Percentiles rank a stretch among this genome's conserved stretches.
Conservation (phyloP, 2,113 vertebrate genomes). For the Scartelaos histophorus region DNA sequence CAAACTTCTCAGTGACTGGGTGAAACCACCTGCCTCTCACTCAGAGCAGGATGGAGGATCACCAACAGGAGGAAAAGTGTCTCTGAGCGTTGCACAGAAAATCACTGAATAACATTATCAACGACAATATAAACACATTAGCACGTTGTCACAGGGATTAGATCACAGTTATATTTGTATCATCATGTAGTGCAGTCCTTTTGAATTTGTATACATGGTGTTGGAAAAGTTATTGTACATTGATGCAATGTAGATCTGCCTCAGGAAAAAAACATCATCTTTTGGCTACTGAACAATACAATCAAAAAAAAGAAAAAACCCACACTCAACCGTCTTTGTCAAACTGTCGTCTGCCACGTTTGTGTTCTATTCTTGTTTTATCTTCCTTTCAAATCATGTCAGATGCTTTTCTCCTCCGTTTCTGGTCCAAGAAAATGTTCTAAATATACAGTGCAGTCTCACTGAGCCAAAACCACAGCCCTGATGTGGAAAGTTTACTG, state of each 20-base stretch:
- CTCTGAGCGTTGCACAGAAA: neutral
- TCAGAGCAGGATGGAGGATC: neutral
- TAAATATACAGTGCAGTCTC: neutral
- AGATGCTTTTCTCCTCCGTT: neutral
- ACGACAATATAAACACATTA: too few species aligned
- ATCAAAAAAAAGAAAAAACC: neutral
- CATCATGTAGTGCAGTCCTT: too few species aligned
- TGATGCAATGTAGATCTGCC: neutral
- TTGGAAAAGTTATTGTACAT: neutral
- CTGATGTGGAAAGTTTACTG: slow-evolving; percentile 10
- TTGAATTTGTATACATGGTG: neutral
- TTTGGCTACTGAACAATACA: neutral
- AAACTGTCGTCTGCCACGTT: slow-evolving; percentile 23
- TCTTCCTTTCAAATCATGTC: slow-evolving; percentile 5
- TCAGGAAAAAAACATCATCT: neutral
- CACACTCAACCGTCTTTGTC: neutral
- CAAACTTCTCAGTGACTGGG: neutral
- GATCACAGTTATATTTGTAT: too few species aligned
- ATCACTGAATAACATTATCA: neutral
- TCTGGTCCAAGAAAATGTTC: slow-evolving; percentile 11
- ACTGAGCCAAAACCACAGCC: slow-evolving; percentile 27
- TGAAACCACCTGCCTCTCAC: neutral
- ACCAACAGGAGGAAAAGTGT: neutral
- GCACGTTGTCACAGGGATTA: too few species aligned
- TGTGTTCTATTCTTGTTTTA: slow-evolving; percentile 30